Evolutionary conservation across 1,140 invertebrate species (phyloP).

Genomic region (Trichogramma pretiosum): DNA sequence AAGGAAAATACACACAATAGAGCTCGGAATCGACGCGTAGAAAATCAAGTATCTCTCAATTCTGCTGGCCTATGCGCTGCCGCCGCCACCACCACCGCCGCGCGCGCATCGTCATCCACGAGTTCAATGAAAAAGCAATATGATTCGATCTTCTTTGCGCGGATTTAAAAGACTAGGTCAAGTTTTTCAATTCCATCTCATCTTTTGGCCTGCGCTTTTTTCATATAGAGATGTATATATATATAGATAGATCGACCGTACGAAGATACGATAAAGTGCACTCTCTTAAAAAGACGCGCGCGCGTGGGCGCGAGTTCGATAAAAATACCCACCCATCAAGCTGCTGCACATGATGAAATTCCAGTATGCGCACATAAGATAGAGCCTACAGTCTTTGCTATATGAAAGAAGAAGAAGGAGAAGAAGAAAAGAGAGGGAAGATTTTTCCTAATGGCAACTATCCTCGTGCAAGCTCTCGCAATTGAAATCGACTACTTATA

Average conservation of each 20-base stretch:
- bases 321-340: slow-evolving; percentile 13
- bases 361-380: slow-evolving; percentile 4
- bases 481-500: slow-evolving; percentile 4
- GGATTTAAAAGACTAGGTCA: slow-evolving; percentile 13
- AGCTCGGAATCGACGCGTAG: no score
- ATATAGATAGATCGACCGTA: no score
- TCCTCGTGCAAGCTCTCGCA: background rate
- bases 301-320: slow-evolving; percentile 9
- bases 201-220: slow-evolving; percentile 1
- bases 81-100: no score
- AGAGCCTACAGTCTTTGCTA: no score
- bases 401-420: no score
- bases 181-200: slow-evolving; percentile 13
- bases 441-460: background rate
- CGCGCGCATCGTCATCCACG: no score
- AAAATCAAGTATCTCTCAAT: no score
- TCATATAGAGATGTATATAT: no score
- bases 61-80: no score
- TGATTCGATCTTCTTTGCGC: background rate
- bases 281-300: slow-evolving; percentile 13
- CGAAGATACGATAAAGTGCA: slow-evolving; percentile 14
- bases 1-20: no score
- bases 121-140: background rate
- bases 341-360: slow-evolving; percentile 15
- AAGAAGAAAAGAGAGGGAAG: background rate